Evolutionary conservation across 1,140 invertebrate genomes (phyloP), one percentile per base, ranked within the genome.

Genomic region (Grapholita molesta): DNA sequence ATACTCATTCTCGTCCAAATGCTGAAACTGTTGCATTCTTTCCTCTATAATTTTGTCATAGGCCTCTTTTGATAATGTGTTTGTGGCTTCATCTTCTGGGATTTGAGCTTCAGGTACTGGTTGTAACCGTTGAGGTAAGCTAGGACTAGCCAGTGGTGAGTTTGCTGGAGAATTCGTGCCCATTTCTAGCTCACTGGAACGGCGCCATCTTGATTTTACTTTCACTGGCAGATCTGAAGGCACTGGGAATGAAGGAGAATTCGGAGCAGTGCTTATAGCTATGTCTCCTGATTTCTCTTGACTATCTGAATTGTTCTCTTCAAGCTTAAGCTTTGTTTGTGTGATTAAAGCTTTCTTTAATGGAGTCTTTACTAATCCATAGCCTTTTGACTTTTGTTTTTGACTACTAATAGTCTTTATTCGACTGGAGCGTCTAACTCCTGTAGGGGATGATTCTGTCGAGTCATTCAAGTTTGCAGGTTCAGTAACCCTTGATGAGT

Each of bases 1-100:
- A 93, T 98, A 99, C 28, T 96, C 93, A 92, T 98, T 98, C 85
- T 98, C 97, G 35, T 94, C 94, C 42, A 99, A 94, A 77, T 94
- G 92, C 75, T 96, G 94, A 92, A 97, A 99, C 64, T 95, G 94
- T 72, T 95, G 96, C 53, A 97, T 89, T 77, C 96, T 94, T 7
- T 95, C 95, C 74, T 95, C 94, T 78, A 96, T 94, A 76, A 95
- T 95, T 73, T 91, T 91, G 25, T 89, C 87, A 82, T 89, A 87
- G 32, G 79, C 83, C 67, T 87, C 87, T 72, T 86, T 92, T 66
- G 90, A 92, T 7, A 91, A 70, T 38, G 82, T 78, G 52, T 68
- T 55, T 0, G 67, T 55, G 66, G 70, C 42, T 71, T 75, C 69
- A 12, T 86, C 83, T 68, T 85, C 78, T 15, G 64, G 21, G 24